Conservation (phyloP, 1,140 invertebrate species). For the Chymomyza costata region DNA sequence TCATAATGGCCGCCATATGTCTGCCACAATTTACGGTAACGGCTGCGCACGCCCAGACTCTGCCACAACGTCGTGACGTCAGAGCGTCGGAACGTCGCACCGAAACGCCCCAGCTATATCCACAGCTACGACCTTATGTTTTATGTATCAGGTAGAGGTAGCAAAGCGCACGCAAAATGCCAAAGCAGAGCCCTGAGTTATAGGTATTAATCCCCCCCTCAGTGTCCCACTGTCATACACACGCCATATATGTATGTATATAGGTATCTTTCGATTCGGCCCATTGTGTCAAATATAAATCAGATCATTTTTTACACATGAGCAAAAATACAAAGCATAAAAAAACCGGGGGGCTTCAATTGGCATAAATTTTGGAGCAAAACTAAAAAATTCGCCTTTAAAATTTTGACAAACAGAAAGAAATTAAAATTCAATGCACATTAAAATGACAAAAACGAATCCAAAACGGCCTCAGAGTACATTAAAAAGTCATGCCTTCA, state of each 20-base stretch:
- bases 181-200: constrained; percentile 18
- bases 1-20: constrained; percentile 68
- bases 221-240: constrained; percentile 9
- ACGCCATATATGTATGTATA: constrained; percentile 10
- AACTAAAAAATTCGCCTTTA: constrained; percentile 37
- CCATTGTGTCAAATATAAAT: constrained; percentile 75
- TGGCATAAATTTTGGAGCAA: constrained; percentile 58
- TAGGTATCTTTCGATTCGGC: constrained; percentile 8
- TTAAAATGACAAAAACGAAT: constrained; percentile 68
- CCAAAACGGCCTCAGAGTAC: constrained; percentile 34
- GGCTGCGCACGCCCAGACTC: constrained; percentile 12
- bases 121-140: constrained; percentile 54
- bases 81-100: no score
- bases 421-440: constrained; percentile 73
- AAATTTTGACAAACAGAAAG: constrained; percentile 62
- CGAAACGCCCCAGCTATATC: not conserved
- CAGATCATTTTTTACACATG: constrained; percentile 66
- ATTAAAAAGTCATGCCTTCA: constrained; percentile 68
- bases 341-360: constrained; percentile 23
- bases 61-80: no score
- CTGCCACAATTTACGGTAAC: constrained; percentile 40
- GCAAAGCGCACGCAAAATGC: constrained; percentile 37
- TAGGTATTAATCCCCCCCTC: constrained; percentile 21
- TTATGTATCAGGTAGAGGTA: constrained; percentile 72
- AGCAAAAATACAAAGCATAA: constrained; percentile 6